These are phyloP conservation scores for Choristoneura rosaceana DNA, from an alignment of 2,888 invertebrate species.

Conservation along the genomic window DNA sequence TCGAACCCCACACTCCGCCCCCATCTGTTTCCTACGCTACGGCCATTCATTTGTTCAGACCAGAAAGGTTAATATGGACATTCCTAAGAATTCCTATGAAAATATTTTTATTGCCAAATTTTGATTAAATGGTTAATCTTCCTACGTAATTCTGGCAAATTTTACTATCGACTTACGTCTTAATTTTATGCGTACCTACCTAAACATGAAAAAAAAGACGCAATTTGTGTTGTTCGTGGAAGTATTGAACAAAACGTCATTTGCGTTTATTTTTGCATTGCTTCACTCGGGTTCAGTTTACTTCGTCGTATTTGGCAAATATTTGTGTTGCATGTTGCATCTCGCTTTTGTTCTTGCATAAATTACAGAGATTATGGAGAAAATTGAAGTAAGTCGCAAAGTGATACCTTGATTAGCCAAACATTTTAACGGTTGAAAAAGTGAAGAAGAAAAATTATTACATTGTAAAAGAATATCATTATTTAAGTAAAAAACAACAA, in stretches of 20 bases:
- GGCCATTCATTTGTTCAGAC: constrained; percentile 61
- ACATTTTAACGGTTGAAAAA: too few species aligned
- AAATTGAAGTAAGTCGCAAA: neutral
- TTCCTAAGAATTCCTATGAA: constrained; percentile 22
- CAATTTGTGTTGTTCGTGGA: neutral
- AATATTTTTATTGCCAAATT: neutral
- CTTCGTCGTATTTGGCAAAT: neutral
- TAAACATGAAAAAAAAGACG: neutral
- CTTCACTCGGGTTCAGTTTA: too few species aligned
- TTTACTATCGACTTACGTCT: too few species aligned
- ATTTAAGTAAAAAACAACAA: too few species aligned
- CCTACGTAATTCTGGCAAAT: too few species aligned
- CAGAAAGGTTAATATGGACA: constrained; percentile 63
- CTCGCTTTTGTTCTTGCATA: neutral
- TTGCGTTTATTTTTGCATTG: neutral
- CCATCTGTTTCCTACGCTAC: constrained; percentile 65
- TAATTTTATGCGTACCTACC: neutral
- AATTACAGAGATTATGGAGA: neutral
- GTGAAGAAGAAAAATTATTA: too few species aligned
- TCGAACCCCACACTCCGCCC: constrained; percentile 68
- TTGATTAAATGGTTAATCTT: too few species aligned
- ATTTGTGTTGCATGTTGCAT: neutral
- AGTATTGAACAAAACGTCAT: neutral
- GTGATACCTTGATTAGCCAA: neutral
- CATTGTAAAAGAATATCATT: too few species aligned